phyloP scores from a whole-genome alignment of 1,140 invertebrate genomes.

The Macrocentrus cingulum region DNA sequence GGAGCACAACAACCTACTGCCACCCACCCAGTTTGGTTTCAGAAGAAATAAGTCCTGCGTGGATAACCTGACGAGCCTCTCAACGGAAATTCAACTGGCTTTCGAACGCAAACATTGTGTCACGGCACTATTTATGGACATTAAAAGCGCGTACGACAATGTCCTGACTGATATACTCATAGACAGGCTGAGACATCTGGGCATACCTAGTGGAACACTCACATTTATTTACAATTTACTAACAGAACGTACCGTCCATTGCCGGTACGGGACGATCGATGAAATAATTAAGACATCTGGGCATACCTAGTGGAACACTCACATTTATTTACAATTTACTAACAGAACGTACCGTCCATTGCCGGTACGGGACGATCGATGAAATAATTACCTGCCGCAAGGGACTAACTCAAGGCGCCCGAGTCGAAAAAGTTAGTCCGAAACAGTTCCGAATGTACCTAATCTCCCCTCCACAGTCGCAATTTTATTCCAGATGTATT shows the following conservation, averaged over 20 bases:
- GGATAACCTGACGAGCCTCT: constrained; percentile 18
- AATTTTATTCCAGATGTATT: no score
- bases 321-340: constrained; percentile 16
- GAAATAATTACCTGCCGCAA: background rate
- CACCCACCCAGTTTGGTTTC: constrained; percentile 30
- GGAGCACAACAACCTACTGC: constrained; percentile 23
- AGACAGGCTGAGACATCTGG: constrained; percentile 4
- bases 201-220: constrained; percentile 10
- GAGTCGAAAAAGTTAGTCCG: no score
- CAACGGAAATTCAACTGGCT: constrained; percentile 1
- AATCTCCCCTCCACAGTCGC: no score
- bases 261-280: background rate
- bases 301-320: constrained; percentile 10
- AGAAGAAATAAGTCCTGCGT: constrained; percentile 24
- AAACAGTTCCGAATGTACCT: no score
- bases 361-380: background rate
- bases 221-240: constrained; percentile 16
- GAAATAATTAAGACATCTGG: background rate
- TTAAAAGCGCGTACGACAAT: constrained; percentile 26
- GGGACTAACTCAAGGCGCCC: constrained; percentile 29
- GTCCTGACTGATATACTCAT: constrained; percentile 23
- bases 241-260: background rate
- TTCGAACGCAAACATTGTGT: constrained; percentile 14
- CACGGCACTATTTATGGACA: constrained; percentile 24
- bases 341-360: background rate